A percentile compares a stretch with the other conserved stretches of the same genome.
phyloP scores from a whole-genome alignment of 1,140 invertebrate species.

The Apis dorsata region DNA sequence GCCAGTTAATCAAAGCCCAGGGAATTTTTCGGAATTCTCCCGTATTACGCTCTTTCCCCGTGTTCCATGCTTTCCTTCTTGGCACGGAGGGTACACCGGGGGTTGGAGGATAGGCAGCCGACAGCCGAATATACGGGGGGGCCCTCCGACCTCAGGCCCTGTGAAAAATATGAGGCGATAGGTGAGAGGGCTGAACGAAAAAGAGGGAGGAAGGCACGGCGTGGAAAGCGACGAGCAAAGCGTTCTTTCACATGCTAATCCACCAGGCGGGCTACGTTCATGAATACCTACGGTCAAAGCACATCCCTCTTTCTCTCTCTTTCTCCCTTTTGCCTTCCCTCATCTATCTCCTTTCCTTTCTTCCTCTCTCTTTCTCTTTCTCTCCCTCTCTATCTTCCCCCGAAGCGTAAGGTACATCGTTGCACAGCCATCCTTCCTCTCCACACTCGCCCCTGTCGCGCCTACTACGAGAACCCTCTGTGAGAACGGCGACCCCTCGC shows the following conservation, averaged over 20 bases:
- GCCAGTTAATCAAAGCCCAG: slow-evolving; percentile 32
- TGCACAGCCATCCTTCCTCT: slow-evolving; percentile 26
- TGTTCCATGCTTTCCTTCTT: slow-evolving; percentile 33
- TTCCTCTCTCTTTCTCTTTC: not conserved
- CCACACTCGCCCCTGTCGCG: slow-evolving; percentile 31
- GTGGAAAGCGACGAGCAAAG: slow-evolving; percentile 68
- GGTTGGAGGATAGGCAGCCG: slow-evolving; percentile 25
- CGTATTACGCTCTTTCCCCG: slow-evolving; percentile 36
- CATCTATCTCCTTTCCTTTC: not conserved
- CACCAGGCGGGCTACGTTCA: slow-evolving; percentile 72
- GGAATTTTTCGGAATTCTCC: slow-evolving; percentile 33
- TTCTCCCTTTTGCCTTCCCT: slow-evolving; percentile 33
- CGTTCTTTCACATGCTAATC: slow-evolving; percentile 79
- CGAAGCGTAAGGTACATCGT: slow-evolving; percentile 32
- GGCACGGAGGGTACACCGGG: not conserved
- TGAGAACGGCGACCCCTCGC: slow-evolving; percentile 20
- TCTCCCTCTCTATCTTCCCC: not conserved
- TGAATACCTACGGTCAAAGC: slow-evolving; percentile 78
- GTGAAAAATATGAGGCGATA: slow-evolving; percentile 62
- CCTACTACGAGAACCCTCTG: slow-evolving; percentile 55
- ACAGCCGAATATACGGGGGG: slow-evolving; percentile 47
- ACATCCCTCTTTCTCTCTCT: slow-evolving; percentile 57
- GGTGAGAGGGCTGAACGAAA: slow-evolving; percentile 45
- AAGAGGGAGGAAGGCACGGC: slow-evolving; percentile 51
- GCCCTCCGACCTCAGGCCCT: slow-evolving; percentile 40